Base-by-base conservation (phyloP, 2,113 vertebrate genomes). In the Spheniscus mendiculus region DNA sequence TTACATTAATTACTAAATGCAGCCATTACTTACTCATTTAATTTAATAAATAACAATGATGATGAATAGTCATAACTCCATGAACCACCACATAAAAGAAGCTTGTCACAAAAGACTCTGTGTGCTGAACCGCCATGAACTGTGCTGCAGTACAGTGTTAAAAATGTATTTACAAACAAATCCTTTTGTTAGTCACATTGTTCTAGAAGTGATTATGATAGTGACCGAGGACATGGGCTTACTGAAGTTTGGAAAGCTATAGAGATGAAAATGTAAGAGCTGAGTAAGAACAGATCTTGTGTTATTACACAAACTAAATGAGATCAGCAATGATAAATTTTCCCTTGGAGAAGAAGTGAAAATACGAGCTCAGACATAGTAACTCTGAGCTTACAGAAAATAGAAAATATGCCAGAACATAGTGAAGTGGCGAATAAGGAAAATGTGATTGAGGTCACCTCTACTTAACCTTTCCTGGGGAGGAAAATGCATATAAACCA, bases 401-500 rank as follows among this genome's bases (percentile, higher is more conserved):
- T n/a, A n/a, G n/a, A n/a, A 77, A 52, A 26, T 20, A 49, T 15
- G 66, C 42, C 45, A 26, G 66, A 50, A 40, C 14, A 20, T 2
- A 78, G 90, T 0, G 6, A 79, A 63, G 50, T 19, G 30, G 30
- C 72, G 49, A 95, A 81, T 17, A 52, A 95, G 73, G 81, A 79
- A 95, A 94, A 78, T 82, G 84, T 32, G 87, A 93, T 90, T 93
- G 80, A 84, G 74, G 82, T 81, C 86, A 86, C 44, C 74, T 47
- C 65, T 53, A 52, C 52, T 95, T 95, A 90, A 89, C 92, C 81
- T 90, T 29, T 79, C 52, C 82, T 34, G 10, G 12, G 49, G 42
- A 93, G 45, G 36, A 82, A 77, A 90, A 66, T 3, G 11, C 36
- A 73, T 50, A 67, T 36, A 27, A 90, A 92, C 61, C 67, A 81